These are phyloP conservation scores for Halictus quadricinctus DNA, from an alignment of 2,888 invertebrate genomes.

Conservation along the genomic window DNA sequence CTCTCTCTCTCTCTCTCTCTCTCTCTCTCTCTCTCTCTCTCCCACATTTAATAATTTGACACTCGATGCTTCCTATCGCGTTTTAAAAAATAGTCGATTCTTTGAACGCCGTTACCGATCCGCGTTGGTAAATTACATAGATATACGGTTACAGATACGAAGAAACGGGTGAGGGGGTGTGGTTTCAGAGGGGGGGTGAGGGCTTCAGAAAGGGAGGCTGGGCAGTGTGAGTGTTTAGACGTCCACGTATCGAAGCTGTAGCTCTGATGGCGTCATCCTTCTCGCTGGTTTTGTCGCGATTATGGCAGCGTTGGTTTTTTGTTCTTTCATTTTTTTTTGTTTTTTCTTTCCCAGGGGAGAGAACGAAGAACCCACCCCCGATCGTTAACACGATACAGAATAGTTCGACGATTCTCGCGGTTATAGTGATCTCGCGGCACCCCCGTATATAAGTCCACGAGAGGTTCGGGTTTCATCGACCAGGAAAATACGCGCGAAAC, in stretches of 20 bases:
- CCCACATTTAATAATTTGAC: constrained; percentile 72
- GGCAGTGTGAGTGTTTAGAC: constrained; percentile 70
- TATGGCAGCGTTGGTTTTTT: constrained; percentile 36
- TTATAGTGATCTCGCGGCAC: constrained; percentile 8
- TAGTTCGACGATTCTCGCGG: constrained; percentile 2
- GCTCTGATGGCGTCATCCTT: constrained; percentile 24
- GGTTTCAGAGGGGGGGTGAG: background rate
- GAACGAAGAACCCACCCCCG: background rate
- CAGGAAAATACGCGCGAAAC: constrained; percentile 11
- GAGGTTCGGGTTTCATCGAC: background rate
- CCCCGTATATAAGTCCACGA: background rate
- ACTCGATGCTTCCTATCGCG: constrained; percentile 68
- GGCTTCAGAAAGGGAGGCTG: background rate
- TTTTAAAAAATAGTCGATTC: constrained; percentile 79
- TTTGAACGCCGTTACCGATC: constrained; percentile 70
- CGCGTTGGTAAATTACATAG: constrained; percentile 51
- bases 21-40: background rate
- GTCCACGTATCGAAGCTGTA: constrained; percentile 65
- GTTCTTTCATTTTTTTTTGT: background rate
- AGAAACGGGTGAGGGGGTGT: constrained; percentile 25
- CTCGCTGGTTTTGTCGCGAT: background rate
- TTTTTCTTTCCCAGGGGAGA: background rate
- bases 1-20: constrained; percentile 15
- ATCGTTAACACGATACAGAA: background rate
- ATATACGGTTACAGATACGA: constrained; percentile 58